Percentiles rank a stretch among this genome's conserved stretches.
These are phyloP conservation scores for Euzophera pinguis DNA, from an alignment of 2,888 invertebrate species.

Conservation along the genomic window DNA sequence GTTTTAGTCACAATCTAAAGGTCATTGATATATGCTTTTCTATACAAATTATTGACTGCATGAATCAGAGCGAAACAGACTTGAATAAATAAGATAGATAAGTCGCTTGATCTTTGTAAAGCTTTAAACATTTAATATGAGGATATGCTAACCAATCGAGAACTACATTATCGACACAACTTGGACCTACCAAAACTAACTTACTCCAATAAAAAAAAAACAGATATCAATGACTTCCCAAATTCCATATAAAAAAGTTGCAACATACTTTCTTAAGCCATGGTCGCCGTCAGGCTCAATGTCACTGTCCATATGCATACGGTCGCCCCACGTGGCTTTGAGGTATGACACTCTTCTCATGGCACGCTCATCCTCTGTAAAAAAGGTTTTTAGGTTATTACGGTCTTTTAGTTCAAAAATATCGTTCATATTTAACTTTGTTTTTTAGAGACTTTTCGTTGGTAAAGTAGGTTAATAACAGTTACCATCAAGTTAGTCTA, in stretches of 20 bases:
- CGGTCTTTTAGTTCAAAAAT: background rate
- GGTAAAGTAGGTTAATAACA: too few relatives aligned
- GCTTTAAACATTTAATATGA: too few relatives aligned
- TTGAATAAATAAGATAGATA: too few relatives aligned
- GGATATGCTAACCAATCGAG: too few relatives aligned
- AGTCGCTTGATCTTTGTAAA: too few relatives aligned
- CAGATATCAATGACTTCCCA: slow-evolving; percentile 5
- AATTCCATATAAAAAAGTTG: background rate
- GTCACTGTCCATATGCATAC: slow-evolving; percentile 86
- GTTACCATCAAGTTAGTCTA: too few relatives aligned
- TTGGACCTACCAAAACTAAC: too few relatives aligned
- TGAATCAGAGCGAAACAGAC: too few relatives aligned
- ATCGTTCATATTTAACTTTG: too few relatives aligned
- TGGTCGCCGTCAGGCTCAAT: slow-evolving; percentile 81
- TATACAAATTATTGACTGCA: too few relatives aligned
- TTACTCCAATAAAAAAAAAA: background rate
- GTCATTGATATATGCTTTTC: background rate
- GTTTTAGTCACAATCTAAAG: slow-evolving; percentile 9
- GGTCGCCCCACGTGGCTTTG: slow-evolving; percentile 93
- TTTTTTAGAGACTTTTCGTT: too few relatives aligned
- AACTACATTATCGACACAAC: too few relatives aligned
- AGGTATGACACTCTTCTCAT: slow-evolving; percentile 96
- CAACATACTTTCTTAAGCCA: slow-evolving; percentile 82
- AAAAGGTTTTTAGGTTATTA: slow-evolving; percentile 25
- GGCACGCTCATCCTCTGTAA: slow-evolving; percentile 89